Evolutionary conservation across 92 coral and sea anemone species (phyloP), one percentile per base, ranked within the genome.

Genomic region (Zoanthus solanderi): DNA sequence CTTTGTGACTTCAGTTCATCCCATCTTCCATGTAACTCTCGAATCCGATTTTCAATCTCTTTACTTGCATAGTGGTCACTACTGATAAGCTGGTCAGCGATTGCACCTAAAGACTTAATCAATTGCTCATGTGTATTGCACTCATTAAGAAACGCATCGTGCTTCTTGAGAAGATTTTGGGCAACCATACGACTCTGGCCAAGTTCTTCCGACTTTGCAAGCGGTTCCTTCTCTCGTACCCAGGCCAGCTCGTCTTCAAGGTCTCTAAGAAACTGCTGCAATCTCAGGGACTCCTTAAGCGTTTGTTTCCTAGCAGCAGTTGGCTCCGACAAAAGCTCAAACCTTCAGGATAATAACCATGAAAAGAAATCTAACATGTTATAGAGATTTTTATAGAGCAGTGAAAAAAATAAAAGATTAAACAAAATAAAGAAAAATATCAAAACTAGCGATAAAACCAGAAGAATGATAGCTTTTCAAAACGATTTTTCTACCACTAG

Each of bases 191-290:
- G 90, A 75, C 91, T 95, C 75, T 93, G 94, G 14, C 97, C 99
- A 23, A 93, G 85, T 77, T 96, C 99, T 58, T 96, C 97, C 9
- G 97, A 95, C 81, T 78, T 90, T n/a, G 91, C 93, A 65, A 95
- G 58, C 13, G 98, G 90, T 88, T 96, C 97, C 68, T 96, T 93
- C 80, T 96, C 99, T 83, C 95, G 93, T 23, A 93, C 88, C 99
- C 99, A 96, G 74, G 94, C 98, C 85, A 91, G 78, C 91, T 96
- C 98, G 79, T 93, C 99, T 80, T 93, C 94, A 10, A 96, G 91
- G 89, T 96, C 98, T 78, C 92, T 91, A 50, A 96, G 93, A 69
- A 85, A 95, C 87, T 94, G 98, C 68, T 93, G 94, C 71, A 96
- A 89, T 30, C 87, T 75, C 31, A 91, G 90, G 9, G 98, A 92